Base-by-base conservation (phyloP, 1,140 invertebrate genomes). In the Diprion similis region DNA sequence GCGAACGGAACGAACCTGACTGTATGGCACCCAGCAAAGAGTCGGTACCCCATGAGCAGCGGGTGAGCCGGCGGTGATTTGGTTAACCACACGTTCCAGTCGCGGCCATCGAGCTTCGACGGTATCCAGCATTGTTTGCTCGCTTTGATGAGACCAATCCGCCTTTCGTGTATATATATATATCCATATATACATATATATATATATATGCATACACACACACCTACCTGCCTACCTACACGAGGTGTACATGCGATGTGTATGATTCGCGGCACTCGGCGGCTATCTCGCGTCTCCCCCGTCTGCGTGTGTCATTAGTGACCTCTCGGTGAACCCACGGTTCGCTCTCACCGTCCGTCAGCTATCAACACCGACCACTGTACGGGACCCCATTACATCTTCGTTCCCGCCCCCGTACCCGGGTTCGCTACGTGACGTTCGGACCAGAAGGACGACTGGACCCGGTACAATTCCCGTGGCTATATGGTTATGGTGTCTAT, bases 61-160 rank as follows among this genome's bases (percentile, higher is more conserved):
- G 51, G 51, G 8, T 59, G 51, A 59, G 51, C n/a, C 51, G 51
- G 51, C 84, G 84, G 85, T 84, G 86, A 87, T 87, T 88, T 87
- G 82, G 84, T 84, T 87, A 87, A 88, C 86, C 86, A 86, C 86
- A 86, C 86, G 86, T 87, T 88, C 51, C 51, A 59, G 51, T 17
- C 51, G 11, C 51, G 51, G 51, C 51, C 51, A 83, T 87, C 84
- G 84, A 84, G 81, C 80, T 80, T 86, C 84, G 82, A 78, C 79
- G 82, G 83, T 82, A 83, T 84, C 80, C 82, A 79, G 82, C 84
- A 86, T 87, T 87, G 84, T 87, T 87, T 87, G 85, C 82, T 87
- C 82, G 84, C 85, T 87, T 88, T 87, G 86, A 88, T 87, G 86
- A 87, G 84, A 85, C 85, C 85, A 88, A 87, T 88, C 86, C 86